Evolutionary conservation across 1,140 invertebrate genomes (phyloP).

Genomic region (Tetragnatha versicolor): DNA sequence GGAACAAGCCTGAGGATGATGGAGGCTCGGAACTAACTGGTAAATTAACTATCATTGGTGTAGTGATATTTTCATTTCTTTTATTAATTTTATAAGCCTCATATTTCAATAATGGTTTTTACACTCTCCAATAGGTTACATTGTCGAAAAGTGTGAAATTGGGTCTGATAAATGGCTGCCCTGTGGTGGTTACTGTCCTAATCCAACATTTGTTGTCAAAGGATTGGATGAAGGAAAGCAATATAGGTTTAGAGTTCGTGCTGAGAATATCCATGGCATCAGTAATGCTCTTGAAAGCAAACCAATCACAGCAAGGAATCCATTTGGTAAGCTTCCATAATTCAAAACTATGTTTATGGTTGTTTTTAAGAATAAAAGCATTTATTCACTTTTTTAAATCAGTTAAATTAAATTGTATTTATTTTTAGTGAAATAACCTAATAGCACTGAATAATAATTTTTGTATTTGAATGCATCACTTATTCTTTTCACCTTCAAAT

Average conservation of each 20-base stretch:
- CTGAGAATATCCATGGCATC: constrained; percentile 76
- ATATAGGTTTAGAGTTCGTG: constrained; percentile 93
- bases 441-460: too few species aligned
- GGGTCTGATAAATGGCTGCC: constrained; percentile 85
- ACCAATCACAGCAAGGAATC: constrained; percentile 57
- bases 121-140: too few species aligned
- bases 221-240: constrained; percentile 77
- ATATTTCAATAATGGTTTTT: too few species aligned
- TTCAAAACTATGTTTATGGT: too few species aligned
- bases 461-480: not conserved
- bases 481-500: too few species aligned
- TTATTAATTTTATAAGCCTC: too few species aligned
- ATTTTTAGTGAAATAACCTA: not conserved
- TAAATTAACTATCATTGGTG: too few species aligned
- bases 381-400: not conserved
- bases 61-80: too few species aligned
- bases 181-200: constrained; percentile 72
- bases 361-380: not conserved
- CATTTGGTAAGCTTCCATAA: constrained; percentile 63
- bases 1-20: constrained; percentile 91
- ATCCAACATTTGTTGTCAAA: constrained; percentile 87
- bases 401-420: not conserved
- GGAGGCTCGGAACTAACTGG: constrained; percentile 95
- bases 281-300: constrained; percentile 68
- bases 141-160: constrained; percentile 84